Evolutionary conservation across 2,797 vertebrate species (phyloP), one percentile per base, ranked within the genome.

Genomic region (Podargus strigoides): DNA sequence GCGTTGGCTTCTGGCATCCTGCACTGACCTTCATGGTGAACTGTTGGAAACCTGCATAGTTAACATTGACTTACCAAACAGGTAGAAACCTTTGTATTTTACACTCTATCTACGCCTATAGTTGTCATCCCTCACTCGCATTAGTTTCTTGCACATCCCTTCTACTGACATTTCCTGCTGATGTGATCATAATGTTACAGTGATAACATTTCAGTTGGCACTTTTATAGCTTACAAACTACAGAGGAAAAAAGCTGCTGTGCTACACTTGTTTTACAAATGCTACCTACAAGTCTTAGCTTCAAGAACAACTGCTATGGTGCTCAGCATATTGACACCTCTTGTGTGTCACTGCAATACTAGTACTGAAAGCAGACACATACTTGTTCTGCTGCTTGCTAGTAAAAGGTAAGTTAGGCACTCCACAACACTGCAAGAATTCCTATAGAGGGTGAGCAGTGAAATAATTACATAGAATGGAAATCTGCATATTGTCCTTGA

Each of bases 1-100:
- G 97, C 99, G 99, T 73, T 99, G 99, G 99, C 98, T 99, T 70
- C 97, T 99, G 96, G 99, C 99, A 30, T 99, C 99, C 94, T 99
- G 99, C 97, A 99, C 99, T 0, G 99, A 99, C 97, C 99, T 99
- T 96, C 98, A 99, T 6, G 99, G 99, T 64, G 99, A 99, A 92
- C 96, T 99, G 52, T 39, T 99, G 94, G 99, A 99, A 95, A 99
- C 99, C 72, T 98, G 98, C 96, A 98, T 99, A 52, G 99, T 99
- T 95, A 99, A 99, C 95, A 98, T 99, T 7, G 99, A 99, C 87
- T 98, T 99, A 85, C 99, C 99, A 68, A 99, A 98, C 98, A 99
- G 99, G 99, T 99, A 97, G 80, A 78, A 85, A 42, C 90, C 58
- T 84, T 39, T 24, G 13, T 14, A 42, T 46, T 69, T 70, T 32